phyloP scores from a whole-genome alignment of 2,888 invertebrate species.

The Drosophila borealis region DNA sequence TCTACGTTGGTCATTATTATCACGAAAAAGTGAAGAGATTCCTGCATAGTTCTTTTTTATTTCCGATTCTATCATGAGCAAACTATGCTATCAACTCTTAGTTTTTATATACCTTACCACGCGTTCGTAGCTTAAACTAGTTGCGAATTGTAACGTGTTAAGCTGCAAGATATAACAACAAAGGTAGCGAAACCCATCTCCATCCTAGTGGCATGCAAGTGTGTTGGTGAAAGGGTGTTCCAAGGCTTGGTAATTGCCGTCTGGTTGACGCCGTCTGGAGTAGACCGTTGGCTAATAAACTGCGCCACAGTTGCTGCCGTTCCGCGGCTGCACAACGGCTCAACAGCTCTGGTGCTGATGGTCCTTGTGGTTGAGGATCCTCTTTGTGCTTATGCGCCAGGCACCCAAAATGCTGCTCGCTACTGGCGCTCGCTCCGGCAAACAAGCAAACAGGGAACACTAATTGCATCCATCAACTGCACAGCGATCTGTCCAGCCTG shows the following conservation, averaged over 20 bases:
- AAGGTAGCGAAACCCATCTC: no score
- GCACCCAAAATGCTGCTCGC: conserved; percentile 27
- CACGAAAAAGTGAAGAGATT: no score
- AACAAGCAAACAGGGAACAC: conserved; percentile 42
- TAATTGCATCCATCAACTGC: conserved; percentile 54
- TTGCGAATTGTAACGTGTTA: not conserved
- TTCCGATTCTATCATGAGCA: not conserved
- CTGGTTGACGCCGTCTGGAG: conserved; percentile 30
- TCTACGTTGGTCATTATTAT: no score
- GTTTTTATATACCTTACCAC: no score
- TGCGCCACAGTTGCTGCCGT: conserved; percentile 24
- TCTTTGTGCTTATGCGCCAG: conserved; percentile 16
- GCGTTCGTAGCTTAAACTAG: not conserved
- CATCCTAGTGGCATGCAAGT: not conserved
- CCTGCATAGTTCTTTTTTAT: not conserved
- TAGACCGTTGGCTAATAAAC: conserved; percentile 32
- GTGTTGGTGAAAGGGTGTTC: not conserved
- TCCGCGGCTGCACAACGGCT: not conserved
- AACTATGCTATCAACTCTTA: not conserved
- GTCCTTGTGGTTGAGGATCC: conserved; percentile 21
- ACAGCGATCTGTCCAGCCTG: conserved; percentile 44
- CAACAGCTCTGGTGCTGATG: conserved; percentile 2
- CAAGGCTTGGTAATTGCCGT: conserved; percentile 32
- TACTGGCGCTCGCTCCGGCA: conserved; percentile 25
- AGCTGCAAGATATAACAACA: not conserved